Conservation (phyloP, 2,888 invertebrate genomes). For the Drosophila subsilvestris region DNA sequence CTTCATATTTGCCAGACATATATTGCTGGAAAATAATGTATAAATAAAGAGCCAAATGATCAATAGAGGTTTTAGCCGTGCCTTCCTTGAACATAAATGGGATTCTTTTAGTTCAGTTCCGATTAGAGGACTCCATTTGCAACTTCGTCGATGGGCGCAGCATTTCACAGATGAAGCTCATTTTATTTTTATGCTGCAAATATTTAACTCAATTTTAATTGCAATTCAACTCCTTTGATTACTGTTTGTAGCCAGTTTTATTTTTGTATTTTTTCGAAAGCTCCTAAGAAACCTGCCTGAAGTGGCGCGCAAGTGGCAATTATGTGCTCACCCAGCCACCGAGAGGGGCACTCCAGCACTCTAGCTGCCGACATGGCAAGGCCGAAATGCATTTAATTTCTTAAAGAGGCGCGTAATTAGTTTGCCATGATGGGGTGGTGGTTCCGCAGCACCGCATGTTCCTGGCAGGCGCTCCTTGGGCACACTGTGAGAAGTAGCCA, state of each 20-base stretch:
- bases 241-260: constrained; percentile 26
- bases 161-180: constrained; percentile 16
- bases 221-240: constrained; percentile 67
- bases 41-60: constrained; percentile 27
- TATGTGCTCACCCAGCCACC: constrained; percentile 61
- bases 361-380: constrained; percentile 64
- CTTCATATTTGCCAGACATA: constrained; percentile 40
- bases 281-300: constrained; percentile 58
- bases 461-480: constrained; percentile 18
- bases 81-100: not conserved
- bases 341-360: constrained; percentile 63
- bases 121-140: constrained; percentile 4
- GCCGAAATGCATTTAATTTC: constrained; percentile 79
- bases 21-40: constrained; percentile 24
- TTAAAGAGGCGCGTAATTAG: constrained; percentile 77
- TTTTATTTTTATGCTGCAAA: constrained; percentile 55
- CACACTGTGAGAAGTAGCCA: constrained; percentile 47
- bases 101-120: not conserved
- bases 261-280: constrained; percentile 35
- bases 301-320: constrained; percentile 68
- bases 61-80: constrained; percentile 4
- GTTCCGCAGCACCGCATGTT: not conserved
- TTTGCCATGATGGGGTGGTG: constrained; percentile 50
- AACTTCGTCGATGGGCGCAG: not conserved
- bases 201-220: constrained; percentile 65